Conservation (phyloP, 2,888 invertebrate species). For the Melangyna quadrimaculata region DNA sequence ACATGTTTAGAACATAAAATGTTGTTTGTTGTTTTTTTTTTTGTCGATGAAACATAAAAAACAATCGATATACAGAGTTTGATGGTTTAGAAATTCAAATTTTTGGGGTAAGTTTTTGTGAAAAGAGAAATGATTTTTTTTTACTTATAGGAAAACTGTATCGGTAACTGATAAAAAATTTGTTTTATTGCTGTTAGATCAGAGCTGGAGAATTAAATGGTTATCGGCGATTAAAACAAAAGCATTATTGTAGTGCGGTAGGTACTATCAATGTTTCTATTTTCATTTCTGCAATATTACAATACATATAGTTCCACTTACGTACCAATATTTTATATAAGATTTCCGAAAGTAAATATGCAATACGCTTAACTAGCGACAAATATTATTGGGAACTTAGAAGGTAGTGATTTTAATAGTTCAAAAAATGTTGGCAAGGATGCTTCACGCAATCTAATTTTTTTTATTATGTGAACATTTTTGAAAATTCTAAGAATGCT, state of each 20-base stretch:
- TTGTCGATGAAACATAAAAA: background rate
- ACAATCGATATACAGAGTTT: constrained; percentile 1
- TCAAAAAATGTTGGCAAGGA: too few species aligned
- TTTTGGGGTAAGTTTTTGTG: background rate
- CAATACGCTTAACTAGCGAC: too few species aligned
- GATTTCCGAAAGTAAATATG: too few species aligned
- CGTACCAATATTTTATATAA: too few species aligned
- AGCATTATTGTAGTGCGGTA: background rate
- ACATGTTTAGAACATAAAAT: constrained; percentile 44
- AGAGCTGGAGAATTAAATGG: background rate
- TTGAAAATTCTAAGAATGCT: too few species aligned
- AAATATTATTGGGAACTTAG: too few species aligned
- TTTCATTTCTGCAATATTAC: too few species aligned
- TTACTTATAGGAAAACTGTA: background rate
- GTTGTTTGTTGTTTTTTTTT: background rate
- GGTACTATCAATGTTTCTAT: background rate
- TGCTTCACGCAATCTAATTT: too few species aligned
- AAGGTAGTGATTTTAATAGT: too few species aligned
- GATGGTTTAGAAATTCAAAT: background rate
- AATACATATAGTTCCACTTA: too few species aligned
- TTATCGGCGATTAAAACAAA: background rate
- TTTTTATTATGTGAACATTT: too few species aligned
- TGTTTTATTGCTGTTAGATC: background rate
- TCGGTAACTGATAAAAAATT: background rate
- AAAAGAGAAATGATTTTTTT: background rate